Evolutionary conservation across 1,140 invertebrate species (phyloP).

Genomic region (Drosophila pandora): DNA sequence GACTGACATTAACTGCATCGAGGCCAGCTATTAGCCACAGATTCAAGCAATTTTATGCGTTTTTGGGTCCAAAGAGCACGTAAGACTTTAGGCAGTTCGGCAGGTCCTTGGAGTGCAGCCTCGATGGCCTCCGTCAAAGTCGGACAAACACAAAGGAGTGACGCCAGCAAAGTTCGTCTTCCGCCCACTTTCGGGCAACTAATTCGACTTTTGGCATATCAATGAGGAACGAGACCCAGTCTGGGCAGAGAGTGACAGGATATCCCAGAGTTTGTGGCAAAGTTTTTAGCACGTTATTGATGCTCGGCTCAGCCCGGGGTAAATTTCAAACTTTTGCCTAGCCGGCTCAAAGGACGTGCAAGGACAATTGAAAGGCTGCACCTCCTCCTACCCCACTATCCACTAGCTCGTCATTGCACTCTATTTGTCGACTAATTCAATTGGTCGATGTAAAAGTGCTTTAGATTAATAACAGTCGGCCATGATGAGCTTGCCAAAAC

Average conservation of each 20-base stretch:
- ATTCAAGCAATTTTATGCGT: constrained; percentile 12
- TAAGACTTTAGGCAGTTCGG: constrained; percentile 12
- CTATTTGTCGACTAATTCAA: constrained; percentile 55
- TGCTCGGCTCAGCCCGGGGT: constrained; percentile 35
- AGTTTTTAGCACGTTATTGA: constrained; percentile 65
- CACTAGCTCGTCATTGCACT: constrained; percentile 21
- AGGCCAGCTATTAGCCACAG: constrained; percentile 25
- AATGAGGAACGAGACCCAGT: constrained; percentile 30
- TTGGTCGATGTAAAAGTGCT: constrained; percentile 24
- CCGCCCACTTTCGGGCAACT: background rate
- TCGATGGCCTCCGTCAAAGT: constrained; percentile 17
- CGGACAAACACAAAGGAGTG: constrained; percentile 22
- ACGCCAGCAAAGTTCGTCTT: constrained; percentile 1
- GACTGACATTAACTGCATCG: constrained; percentile 2
- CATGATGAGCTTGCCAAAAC: constrained; percentile 13
- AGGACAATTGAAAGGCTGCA: constrained; percentile 53
- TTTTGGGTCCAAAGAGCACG: constrained; percentile 1
- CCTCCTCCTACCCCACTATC: background rate
- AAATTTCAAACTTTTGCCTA: constrained; percentile 39
- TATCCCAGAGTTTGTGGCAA: constrained; percentile 38
- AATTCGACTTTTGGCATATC: constrained; percentile 56
- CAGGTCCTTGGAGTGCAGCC: constrained; percentile 4
- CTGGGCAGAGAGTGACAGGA: constrained; percentile 16
- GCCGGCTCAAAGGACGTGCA: constrained; percentile 18
- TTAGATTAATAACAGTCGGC: constrained; percentile 18